Percentiles rank a stretch among this genome's conserved stretches.
Conservation (phyloP, 2,113 vertebrate species). For the Carollia perspicillata region DNA sequence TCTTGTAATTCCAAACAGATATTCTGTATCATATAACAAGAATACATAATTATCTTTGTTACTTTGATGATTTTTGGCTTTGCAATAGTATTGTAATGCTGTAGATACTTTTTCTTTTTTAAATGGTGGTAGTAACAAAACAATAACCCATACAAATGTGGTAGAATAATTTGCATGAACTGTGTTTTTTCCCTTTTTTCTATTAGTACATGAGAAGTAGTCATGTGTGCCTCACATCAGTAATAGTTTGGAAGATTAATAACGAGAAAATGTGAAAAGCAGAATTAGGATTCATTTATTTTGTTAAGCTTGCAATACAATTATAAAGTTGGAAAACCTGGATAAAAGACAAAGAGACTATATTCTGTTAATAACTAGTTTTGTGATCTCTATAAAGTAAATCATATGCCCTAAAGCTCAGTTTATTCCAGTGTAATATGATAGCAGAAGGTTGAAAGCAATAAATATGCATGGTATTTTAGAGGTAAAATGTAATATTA, state of each 20-base stretch:
- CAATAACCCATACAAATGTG: neutral
- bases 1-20: constrained; percentile 51
- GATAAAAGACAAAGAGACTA: neutral
- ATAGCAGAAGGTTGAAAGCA: neutral
- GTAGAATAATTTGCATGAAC: neutral
- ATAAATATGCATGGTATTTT: neutral
- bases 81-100: neutral
- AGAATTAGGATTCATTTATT: neutral
- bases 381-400: neutral
- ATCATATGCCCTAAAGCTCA: neutral
- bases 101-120: neutral
- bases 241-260: neutral
- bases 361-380: neutral
- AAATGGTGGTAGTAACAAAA: constrained; percentile 26
- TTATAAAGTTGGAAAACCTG: neutral
- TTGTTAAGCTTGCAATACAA: neutral
- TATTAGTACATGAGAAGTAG: neutral
- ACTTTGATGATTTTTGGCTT: constrained; percentile 38
- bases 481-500: neutral
- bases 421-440: neutral
- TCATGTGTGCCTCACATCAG: neutral
- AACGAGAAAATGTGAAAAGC: neutral
- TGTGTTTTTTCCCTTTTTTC: neutral
- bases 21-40: constrained; percentile 48
- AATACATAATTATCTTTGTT: constrained; percentile 39